A percentile compares a stretch with the other conserved stretches of the same genome.
Evolutionary conservation across 2,797 vertebrate genomes (phyloP).

Genomic region (Triplophysa bombifrons): DNA sequence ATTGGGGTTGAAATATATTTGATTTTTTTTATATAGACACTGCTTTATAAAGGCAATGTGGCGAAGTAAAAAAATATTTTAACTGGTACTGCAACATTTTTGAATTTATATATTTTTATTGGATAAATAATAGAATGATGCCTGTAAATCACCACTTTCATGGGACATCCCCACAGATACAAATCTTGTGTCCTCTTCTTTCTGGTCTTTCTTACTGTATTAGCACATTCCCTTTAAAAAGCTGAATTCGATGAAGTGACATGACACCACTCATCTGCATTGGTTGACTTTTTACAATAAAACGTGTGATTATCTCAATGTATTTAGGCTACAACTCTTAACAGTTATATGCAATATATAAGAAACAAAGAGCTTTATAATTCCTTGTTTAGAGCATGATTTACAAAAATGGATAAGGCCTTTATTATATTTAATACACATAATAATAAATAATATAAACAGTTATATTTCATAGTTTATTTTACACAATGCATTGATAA

Average conservation of each 20-base stretch:
- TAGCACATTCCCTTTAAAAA: conserved; percentile 8
- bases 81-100: no score
- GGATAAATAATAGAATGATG: no score
- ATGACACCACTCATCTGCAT: not conserved
- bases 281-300: not conserved
- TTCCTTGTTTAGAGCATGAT: not conserved
- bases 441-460: no score
- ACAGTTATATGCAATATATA: not conserved
- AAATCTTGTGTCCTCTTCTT: conserved; percentile 1
- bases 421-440: no score
- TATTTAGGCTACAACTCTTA: not conserved
- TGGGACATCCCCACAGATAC: not conserved
- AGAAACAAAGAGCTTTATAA: not conserved
- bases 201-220: not conserved
- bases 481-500: not conserved
- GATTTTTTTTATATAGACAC: no score
- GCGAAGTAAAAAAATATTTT: no score
- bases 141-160: not conserved
- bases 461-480: not conserved
- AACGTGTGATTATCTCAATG: not conserved
- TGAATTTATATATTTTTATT: no score
- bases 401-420: not conserved
- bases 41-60: no score
- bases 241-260: not conserved
- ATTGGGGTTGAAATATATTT: no score